Evolutionary conservation across 2,797 vertebrate genomes (phyloP).

Genomic region (Gorsachius magnificus): DNA sequence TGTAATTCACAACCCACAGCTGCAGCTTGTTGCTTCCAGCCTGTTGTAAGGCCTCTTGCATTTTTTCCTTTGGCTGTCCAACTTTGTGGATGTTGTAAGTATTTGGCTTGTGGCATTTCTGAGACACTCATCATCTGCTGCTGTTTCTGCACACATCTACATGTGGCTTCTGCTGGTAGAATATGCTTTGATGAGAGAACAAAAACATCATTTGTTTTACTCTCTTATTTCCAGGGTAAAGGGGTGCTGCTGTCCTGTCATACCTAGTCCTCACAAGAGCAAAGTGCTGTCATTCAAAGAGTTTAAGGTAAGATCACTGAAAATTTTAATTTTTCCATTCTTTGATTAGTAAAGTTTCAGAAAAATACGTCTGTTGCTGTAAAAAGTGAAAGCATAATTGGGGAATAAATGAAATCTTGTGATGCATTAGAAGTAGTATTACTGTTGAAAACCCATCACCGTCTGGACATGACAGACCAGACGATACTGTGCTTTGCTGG

Average conservation of each 20-base stretch:
- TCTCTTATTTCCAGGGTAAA: slow-evolving; percentile 63
- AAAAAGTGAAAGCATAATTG: neutral
- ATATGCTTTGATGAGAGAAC: neutral
- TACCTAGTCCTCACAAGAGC: slow-evolving; percentile 77
- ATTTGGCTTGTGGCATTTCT: neutral
- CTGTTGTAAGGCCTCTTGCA: neutral
- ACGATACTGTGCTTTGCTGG: accelerated
- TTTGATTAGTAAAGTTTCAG: neutral
- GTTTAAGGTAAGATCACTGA: slow-evolving; percentile 59
- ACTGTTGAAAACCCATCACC: neutral
- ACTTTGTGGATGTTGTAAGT: neutral
- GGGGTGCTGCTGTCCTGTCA: slow-evolving; percentile 71
- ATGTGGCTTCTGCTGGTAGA: neutral
- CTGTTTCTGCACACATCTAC: neutral
- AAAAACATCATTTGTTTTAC: neutral
- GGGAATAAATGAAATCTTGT: neutral
- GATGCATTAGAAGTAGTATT: neutral
- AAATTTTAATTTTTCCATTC: neutral
- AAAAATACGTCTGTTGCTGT: neutral
- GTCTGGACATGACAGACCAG: neutral
- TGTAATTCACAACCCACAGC: neutral
- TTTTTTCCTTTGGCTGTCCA: neutral
- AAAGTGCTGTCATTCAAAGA: slow-evolving; percentile 69
- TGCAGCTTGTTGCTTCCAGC: neutral
- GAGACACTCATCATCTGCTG: neutral